Percentiles rank a stretch among this genome's conserved stretches.
Evolutionary conservation across 2,113 vertebrate genomes (phyloP).

Genomic region (Neogobius melanostomus): DNA sequence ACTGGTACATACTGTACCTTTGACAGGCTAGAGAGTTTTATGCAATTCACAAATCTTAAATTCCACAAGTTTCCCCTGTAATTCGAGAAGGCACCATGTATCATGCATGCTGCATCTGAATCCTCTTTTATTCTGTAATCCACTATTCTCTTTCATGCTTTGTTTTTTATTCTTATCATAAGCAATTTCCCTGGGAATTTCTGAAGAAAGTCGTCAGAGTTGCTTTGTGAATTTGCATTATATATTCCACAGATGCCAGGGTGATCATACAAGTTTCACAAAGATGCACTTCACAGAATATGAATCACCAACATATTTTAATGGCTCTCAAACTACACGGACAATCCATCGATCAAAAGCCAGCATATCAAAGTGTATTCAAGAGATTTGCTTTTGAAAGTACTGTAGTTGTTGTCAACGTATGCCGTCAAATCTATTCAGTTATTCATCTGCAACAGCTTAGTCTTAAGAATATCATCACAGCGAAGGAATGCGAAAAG

Average conservation of each 20-base stretch:
- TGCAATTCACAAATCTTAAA: conserved; percentile 32
- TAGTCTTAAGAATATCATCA: background rate
- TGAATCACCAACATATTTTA: background rate
- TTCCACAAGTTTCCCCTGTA: conserved; percentile 21
- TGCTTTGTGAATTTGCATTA: conserved; percentile 18
- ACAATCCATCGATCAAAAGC: background rate
- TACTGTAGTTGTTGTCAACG: background rate
- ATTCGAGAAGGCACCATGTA: conserved; percentile 6
- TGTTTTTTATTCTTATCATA: conserved; percentile 1
- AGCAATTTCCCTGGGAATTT: conserved; percentile 12
- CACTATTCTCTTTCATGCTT: conserved; percentile 14
- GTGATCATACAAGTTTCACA: background rate
- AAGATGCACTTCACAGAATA: conserved; percentile 1
- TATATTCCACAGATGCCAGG: conserved; percentile 14
- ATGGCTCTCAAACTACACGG: background rate
- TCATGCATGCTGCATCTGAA: background rate
- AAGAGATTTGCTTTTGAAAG: background rate
- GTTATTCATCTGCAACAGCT: background rate
- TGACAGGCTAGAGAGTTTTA: conserved; percentile 34
- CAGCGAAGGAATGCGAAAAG: background rate
- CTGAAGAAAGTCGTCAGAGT: conserved; percentile 11
- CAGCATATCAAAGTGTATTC: conserved; percentile 1
- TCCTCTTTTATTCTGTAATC: conserved; percentile 21
- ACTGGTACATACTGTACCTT: conserved; percentile 17
- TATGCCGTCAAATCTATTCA: background rate